Conservation (phyloP, 92 coral and sea anemone species). For the Pocillopora meandrina region DNA sequence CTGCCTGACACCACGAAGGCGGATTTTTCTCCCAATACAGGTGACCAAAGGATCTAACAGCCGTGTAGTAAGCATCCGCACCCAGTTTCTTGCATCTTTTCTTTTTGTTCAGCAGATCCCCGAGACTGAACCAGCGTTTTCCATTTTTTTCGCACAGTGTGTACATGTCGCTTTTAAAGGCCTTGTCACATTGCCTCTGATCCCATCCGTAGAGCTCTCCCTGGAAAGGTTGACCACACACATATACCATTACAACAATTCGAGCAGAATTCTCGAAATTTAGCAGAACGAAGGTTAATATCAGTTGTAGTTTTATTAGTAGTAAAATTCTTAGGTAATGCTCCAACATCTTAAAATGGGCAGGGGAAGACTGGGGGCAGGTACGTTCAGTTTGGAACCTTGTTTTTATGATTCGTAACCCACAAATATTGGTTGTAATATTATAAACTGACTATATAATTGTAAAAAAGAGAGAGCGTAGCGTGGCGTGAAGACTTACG, state of each 20-base stretch:
- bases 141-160: constrained; percentile 31
- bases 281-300: too few relatives aligned
- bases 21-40: constrained; percentile 46
- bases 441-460: too few relatives aligned
- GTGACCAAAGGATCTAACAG: constrained; percentile 61
- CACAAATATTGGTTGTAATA: too few relatives aligned
- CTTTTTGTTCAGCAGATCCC: constrained; percentile 19
- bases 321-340: too few relatives aligned
- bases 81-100: constrained; percentile 9
- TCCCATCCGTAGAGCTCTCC: constrained; percentile 66
- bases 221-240: constrained; percentile 10
- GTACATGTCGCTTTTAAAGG: constrained; percentile 74
- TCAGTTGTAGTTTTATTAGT: too few relatives aligned
- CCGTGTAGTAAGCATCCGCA: constrained; percentile 1
- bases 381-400: too few relatives aligned
- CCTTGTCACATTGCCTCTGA: constrained; percentile 48
- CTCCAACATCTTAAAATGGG: too few relatives aligned
- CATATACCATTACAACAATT: too few relatives aligned
- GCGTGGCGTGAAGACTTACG: constrained; percentile 45
- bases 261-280: too few relatives aligned
- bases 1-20: constrained; percentile 68
- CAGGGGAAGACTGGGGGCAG: too few relatives aligned
- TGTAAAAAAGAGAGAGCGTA: too few relatives aligned
- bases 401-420: too few relatives aligned
- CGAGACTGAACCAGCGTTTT: constrained; percentile 23